phyloP scores from a whole-genome alignment of 2,113 vertebrate species.

The Barnardius zonarius region DNA sequence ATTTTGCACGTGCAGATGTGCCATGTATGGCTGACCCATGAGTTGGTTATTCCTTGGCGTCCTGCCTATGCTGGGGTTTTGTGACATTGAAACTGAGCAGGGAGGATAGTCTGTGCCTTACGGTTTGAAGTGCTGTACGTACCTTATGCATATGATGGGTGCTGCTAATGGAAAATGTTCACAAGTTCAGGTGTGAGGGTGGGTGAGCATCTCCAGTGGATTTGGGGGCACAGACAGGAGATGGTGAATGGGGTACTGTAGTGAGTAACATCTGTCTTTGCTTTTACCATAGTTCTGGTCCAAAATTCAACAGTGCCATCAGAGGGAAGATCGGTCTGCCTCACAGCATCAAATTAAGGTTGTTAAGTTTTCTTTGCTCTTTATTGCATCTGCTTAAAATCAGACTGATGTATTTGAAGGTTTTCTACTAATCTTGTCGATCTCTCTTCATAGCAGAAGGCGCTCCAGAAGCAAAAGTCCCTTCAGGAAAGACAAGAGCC shows the following conservation, averaged over 20 bases:
- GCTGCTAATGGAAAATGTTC: not conserved
- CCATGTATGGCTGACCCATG: not conserved
- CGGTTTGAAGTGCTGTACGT: not conserved
- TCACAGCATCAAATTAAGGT: constrained; percentile 92
- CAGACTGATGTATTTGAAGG: not conserved
- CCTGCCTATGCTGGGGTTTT: not conserved
- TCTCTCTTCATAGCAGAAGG: constrained; percentile 76
- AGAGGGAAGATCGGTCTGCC: constrained; percentile 92
- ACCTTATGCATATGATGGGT: not conserved
- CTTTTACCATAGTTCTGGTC: constrained; percentile 84
- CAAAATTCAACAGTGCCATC: constrained; percentile 91
- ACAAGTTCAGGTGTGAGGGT: not conserved
- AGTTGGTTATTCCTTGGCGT: not conserved
- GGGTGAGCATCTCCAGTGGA: not conserved
- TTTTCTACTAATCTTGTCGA: constrained; percentile 23
- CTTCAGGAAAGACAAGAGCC: constrained; percentile 93
- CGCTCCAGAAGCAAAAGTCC: constrained; percentile 91
- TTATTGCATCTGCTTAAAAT: constrained; percentile 39
- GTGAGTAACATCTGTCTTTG: constrained; percentile 54
- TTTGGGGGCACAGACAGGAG: not conserved
- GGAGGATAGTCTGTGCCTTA: not conserved
- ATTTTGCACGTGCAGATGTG: not conserved
- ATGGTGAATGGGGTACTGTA: not conserved
- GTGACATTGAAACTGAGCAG: not conserved
- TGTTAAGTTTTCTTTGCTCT: constrained; percentile 62